phyloP scores from a whole-genome alignment of 2,797 vertebrate species.

The Fistularia tabacaria region DNA sequence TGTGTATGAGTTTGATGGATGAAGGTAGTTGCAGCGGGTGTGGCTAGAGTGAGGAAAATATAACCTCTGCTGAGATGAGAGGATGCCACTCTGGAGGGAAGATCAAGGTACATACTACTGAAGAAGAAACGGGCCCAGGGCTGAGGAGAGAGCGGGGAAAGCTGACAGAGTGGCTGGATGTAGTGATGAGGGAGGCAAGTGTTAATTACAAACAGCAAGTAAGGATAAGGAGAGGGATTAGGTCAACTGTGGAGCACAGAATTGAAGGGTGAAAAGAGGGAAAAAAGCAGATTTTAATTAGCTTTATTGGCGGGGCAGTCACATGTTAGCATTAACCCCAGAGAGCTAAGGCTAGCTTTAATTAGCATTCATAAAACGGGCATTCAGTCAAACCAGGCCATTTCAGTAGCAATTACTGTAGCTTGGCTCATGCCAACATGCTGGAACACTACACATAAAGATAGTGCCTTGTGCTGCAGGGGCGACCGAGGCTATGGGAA shows the following conservation, averaged over 20 bases:
- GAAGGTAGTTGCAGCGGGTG: constrained; percentile 33
- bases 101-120: constrained; percentile 47
- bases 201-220: constrained; percentile 78
- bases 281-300: constrained; percentile 63
- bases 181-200: constrained; percentile 68
- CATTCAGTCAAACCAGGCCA: constrained; percentile 52
- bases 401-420: constrained; percentile 64
- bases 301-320: constrained; percentile 61
- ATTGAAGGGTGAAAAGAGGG: constrained; percentile 51
- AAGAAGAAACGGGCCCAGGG: constrained; percentile 34
- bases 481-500: constrained; percentile 55
- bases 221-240: constrained; percentile 72
- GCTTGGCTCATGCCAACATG: constrained; percentile 51
- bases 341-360: constrained; percentile 57
- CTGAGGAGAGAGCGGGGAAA: constrained; percentile 40
- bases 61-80: constrained; percentile 52
- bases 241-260: constrained; percentile 67
- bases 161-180: constrained; percentile 67
- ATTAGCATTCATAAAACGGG: constrained; percentile 62
- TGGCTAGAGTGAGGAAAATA: constrained; percentile 23
- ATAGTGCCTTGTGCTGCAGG: constrained; percentile 53
- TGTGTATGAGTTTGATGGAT: constrained; percentile 35
- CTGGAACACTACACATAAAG: constrained; percentile 61
- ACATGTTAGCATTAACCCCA: constrained; percentile 46
- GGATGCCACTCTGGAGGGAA: constrained; percentile 47